These are phyloP conservation scores for Homarus gammarus DNA, from an alignment of 2,888 invertebrate species.

Conservation along the genomic window DNA sequence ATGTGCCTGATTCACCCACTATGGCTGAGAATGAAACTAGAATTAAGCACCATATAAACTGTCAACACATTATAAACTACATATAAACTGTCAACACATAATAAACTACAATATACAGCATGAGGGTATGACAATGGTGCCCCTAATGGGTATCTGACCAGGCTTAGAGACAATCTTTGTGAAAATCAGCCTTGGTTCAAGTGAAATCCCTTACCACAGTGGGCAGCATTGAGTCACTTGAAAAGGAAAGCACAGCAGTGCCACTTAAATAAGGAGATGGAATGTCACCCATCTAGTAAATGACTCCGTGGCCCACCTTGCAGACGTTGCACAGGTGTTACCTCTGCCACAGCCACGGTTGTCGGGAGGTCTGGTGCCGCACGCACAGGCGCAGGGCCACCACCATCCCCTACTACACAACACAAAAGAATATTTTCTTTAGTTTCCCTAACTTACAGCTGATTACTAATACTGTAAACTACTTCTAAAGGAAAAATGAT, in stretches of 20 bases:
- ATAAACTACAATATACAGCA: not conserved
- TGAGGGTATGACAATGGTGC: not conserved
- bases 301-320: constrained; percentile 55
- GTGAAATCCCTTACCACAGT: constrained; percentile 16
- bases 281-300: constrained; percentile 30
- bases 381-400: constrained; percentile 46
- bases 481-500: not conserved
- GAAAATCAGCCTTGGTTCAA: not conserved
- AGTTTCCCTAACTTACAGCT: not conserved
- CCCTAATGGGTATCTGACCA: not conserved
- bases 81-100: no score
- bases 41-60: not conserved
- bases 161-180: constrained; percentile 7
- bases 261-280: constrained; percentile 26
- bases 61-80: not conserved
- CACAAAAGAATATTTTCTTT: constrained; percentile 20
- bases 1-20: constrained; percentile 15
- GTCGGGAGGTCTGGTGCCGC: constrained; percentile 56
- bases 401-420: constrained; percentile 62
- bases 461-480: constrained; percentile 3
- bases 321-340: constrained; percentile 55
- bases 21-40: constrained; percentile 1
- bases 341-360: constrained; percentile 59
- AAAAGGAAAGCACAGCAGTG: constrained; percentile 33
- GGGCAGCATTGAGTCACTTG: constrained; percentile 32